Base-by-base conservation (phyloP, 2,113 vertebrate genomes). In the Eupsittula cactorum region DNA sequence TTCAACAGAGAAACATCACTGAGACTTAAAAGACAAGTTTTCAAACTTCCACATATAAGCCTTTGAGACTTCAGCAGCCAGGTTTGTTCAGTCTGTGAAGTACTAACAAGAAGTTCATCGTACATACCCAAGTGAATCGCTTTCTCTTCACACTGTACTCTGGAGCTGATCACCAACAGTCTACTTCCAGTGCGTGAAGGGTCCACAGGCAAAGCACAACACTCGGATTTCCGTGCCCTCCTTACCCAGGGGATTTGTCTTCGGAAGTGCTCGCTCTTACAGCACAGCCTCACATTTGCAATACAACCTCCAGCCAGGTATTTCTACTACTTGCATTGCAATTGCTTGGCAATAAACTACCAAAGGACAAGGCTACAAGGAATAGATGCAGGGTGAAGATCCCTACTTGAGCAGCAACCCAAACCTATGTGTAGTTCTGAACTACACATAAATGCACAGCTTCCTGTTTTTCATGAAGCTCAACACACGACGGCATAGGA, bases 221-320 rank as follows among this genome's bases (percentile, higher is more conserved):
- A 2, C 52, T 53, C 23, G 9, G 4, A 25, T 31, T 21, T 2
- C n/a, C 7, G 78, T 3, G 4, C 46, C 82, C 65, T 60, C 75
- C 2, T 33, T 35, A 35, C 16, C 44, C 37, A 44, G 46, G 47
- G 9, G 4, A 21, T 9, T 7, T 19, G 3, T 9, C 37, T 31
- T 37, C 24, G 31, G 53, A 74, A 64, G 29, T 20, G 3, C 49
- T 52, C 10, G 2, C 35, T 23, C 44, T 16, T 46, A 27, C 1
- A 11, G 2, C 59, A 27, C 1, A 8, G 1, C 21, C 49, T 62
- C 46, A 11, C 5, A 0, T 10, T 37, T 41, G 60, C 73, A 31
- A 4, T 2, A 7, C 0, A 1, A 12, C 46, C 59, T 60, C 49
- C 81, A 17, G 2, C 0, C 0, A 52, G 18, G 37, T 25, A n/a